Evolutionary conservation across 2,797 vertebrate species (phyloP), one percentile per base, ranked within the genome.

Genomic region (Aotus griseimembra): DNA sequence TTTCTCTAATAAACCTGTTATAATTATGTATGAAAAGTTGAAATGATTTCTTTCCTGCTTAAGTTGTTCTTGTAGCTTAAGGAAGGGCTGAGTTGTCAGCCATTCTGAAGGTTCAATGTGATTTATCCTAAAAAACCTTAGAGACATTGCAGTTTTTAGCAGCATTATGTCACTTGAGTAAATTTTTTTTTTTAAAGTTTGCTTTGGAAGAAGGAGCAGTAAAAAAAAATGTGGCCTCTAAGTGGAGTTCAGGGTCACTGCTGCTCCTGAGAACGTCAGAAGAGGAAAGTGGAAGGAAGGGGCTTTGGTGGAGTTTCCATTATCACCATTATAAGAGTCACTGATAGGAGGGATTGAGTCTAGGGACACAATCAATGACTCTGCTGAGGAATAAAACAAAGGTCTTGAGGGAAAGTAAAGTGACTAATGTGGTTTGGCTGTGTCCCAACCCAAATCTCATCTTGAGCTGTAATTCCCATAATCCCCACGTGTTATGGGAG

Each of bases 11-110:
- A 93, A 97, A 88, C 70, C 83, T 92, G 95, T 97, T 98, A 97
- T 87, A 97, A 92, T 97, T 95, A 96, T 96, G 46, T 86, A 44
- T 0, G 46, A 85, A n/a, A 97, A 90, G 93, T 73, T 75, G 88
- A 95, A 96, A 90, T 92, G 6, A 86, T 97, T 98, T 97, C 96
- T 96, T 72, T 95, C 79, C 64, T 41, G 48, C 73, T 97, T 95
- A 95, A 96, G 84, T 88, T 92, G 81, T 91, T 77, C 50, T 3
- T 11, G 33, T 17, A 22, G 64, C 30, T 8, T 52, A 81, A 97
- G 70, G 55, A 36, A 8, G 19, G 41, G 50, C 55, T 86, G 73
- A 83, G 93, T 85, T 96, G 85, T 87, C 93, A 94, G 30, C 20
- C 58, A 70, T 79, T n/a, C 58, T 1, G 1, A 96, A 89, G 44